Conservation (phyloP, 2,113 vertebrate species). For the Tyto alba region DNA sequence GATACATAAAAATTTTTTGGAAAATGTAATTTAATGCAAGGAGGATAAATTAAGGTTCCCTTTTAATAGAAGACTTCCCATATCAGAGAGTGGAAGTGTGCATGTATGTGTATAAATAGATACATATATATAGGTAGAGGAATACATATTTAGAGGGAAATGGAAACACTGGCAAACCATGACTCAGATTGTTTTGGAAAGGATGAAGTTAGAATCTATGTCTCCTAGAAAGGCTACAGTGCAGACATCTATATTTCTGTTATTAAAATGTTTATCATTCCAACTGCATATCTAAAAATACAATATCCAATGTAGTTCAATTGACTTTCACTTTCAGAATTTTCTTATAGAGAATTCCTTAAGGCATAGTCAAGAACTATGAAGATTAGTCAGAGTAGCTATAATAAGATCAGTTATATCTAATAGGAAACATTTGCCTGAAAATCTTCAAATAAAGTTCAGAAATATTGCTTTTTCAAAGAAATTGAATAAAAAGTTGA, state of each 20-base stretch:
- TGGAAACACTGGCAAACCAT: background rate
- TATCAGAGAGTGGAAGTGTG: background rate
- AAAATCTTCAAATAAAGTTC: background rate
- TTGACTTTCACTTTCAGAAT: background rate
- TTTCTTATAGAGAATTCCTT: background rate
- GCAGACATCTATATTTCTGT: background rate
- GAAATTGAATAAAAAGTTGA: background rate
- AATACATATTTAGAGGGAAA: background rate
- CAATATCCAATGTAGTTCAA: background rate
- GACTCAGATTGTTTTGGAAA: background rate
- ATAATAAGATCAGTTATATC: background rate
- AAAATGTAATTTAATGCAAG: background rate
- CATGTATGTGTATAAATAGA: background rate
- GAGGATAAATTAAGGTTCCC: background rate
- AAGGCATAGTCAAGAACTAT: background rate
- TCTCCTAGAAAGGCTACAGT: background rate
- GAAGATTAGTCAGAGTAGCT: background rate
- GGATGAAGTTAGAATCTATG: background rate
- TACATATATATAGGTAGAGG: background rate
- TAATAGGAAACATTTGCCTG: background rate
- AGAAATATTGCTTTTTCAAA: background rate
- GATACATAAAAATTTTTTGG: background rate
- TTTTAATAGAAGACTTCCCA: background rate
- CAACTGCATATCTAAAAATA: background rate
- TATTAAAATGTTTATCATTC: background rate